Evolutionary conservation across 2,888 invertebrate genomes (phyloP), one percentile per base, ranked within the genome.

Genomic region (Xylocampa areola): DNA sequence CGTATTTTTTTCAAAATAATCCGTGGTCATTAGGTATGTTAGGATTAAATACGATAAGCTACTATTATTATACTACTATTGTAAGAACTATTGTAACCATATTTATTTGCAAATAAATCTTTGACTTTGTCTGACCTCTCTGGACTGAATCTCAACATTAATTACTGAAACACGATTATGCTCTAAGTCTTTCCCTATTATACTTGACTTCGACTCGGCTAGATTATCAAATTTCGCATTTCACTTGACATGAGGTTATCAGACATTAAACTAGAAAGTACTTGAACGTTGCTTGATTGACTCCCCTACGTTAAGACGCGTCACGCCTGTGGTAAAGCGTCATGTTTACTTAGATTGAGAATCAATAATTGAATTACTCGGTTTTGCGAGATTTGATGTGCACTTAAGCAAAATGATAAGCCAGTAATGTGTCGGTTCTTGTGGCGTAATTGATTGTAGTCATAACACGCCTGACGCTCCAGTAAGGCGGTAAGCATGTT

Each of bases 361-460:
- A 58, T 44, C 30, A 45, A 50, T 50, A 5, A 35, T 30, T 45
- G 17, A 30, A 40, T 48, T 60, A 33, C 33, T n/a, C 45, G 27
- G 52, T 14, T 25, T 5, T 8, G 14, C 33, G 2, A 23, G n/a
- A 8, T 13, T 33, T 33, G n/a, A 33, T 14, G n/a, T 32, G 11
- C 16, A 48, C 47, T 37, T 30, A 29, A 30, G 8, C 21, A 35
- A 21, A 29, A 45, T 67, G 32, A 33, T 40, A 40, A 60, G 21
- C 44, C 33, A 47, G 21, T 36, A 36, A 62, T 44, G 40, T 36
- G 52, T 63, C 30, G 29, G 47, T 35, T 25, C 45, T 40, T 43
- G 47, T 71, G 52, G 58, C 64, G 73, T 86, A 85, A 86, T 86
- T 82, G 76, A 80, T 75, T 84, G 76, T 76, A 80, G 76, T 77